phyloP scores from a whole-genome alignment of 2,113 vertebrate genomes.

The Aix galericulata region DNA sequence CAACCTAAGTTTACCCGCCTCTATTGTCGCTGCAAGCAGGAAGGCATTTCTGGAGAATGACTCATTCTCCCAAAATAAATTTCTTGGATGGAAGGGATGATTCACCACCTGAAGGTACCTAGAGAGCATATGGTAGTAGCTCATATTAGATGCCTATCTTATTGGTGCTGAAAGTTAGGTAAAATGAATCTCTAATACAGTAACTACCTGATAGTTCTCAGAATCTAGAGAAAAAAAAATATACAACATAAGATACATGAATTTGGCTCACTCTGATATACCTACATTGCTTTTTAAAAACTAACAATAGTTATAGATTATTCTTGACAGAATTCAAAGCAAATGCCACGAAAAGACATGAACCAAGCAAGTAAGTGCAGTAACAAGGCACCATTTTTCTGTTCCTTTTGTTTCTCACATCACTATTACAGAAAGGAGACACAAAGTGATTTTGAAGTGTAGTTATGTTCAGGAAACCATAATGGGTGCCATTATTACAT shows the following conservation, averaged over 20 bases:
- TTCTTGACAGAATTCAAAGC: slow-evolving; percentile 46
- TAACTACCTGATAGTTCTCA: background rate
- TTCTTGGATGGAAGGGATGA: slow-evolving; percentile 46
- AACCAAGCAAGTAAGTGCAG: background rate
- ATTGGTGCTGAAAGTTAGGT: background rate
- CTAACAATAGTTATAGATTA: background rate
- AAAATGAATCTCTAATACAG: background rate
- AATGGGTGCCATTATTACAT: background rate
- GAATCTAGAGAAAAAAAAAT: background rate
- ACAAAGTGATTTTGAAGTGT: background rate
- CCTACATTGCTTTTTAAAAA: background rate
- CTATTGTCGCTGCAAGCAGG: background rate
- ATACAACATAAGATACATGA: background rate
- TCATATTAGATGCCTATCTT: background rate
- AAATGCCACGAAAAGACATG: background rate
- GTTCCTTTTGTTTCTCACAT: slow-evolving; percentile 7
- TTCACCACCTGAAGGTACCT: slow-evolving; percentile 11
- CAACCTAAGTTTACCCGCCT: background rate
- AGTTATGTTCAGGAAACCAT: background rate
- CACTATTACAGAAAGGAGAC: background rate
- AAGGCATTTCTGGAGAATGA: slow-evolving; percentile 11
- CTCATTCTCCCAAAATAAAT: background rate
- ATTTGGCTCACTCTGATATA: background rate
- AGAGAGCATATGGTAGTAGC: background rate
- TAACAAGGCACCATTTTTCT: background rate